phyloP scores from a whole-genome alignment of 2,113 vertebrate species.

The Ameiurus melas region DNA sequence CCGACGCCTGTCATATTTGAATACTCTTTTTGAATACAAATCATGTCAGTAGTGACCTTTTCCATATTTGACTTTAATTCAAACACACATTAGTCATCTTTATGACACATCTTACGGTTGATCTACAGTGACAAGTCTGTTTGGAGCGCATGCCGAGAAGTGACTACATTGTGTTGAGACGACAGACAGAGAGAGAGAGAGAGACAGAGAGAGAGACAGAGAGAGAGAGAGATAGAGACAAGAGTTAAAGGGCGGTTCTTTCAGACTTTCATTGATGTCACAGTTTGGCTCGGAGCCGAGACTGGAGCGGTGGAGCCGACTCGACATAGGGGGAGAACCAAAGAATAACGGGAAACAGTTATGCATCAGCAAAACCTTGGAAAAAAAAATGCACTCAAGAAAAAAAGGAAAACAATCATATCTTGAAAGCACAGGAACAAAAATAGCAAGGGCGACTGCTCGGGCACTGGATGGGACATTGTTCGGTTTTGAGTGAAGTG shows the following conservation, averaged over 20 bases:
- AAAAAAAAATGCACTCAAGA: conserved; percentile 61
- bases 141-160: background rate
- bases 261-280: conserved; percentile 69
- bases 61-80: background rate
- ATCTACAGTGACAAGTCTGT: background rate
- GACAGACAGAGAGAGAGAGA: background rate
- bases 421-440: conserved; percentile 76
- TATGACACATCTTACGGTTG: background rate
- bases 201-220: background rate
- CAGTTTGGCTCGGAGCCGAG: conserved; percentile 59
- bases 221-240: conserved; percentile 8
- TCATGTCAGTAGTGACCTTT: background rate
- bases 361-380: conserved; percentile 84
- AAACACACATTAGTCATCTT: background rate
- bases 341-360: conserved; percentile 93
- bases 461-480: conserved; percentile 40
- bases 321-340: conserved; percentile 64
- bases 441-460: conserved; percentile 77
- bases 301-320: conserved; percentile 71
- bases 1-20: background rate
- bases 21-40: background rate
- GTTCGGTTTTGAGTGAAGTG: conserved; percentile 28
- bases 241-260: conserved; percentile 59
- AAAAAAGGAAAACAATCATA: conserved; percentile 81
- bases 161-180: background rate